Base-by-base conservation (phyloP, 2,888 invertebrate species). In the Dynastes tityus region DNA sequence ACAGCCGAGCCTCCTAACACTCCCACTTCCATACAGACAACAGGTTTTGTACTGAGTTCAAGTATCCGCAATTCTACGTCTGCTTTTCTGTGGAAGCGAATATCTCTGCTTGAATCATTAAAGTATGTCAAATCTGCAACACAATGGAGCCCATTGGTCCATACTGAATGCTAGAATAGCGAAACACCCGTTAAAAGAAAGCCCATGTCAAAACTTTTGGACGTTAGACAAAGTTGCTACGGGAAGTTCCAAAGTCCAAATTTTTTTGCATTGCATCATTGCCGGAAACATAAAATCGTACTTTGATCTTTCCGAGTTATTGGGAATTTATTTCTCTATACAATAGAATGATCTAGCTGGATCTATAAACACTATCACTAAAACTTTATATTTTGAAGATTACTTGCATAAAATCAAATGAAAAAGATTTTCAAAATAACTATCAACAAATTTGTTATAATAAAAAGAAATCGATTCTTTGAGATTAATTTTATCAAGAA, bases 1-100 rank as follows among this genome's bases (percentile, higher is more conserved):
- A 53, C 68, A 16, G 79, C 76, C 81, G 75, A 74, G 81, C 81
- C 81, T 74, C 80, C 78, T 11, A 73, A 81, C 81, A 79, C 79
- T 76, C 81, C 81, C 78, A 63, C 80, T 53, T 55, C n/a, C 6
- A 13, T 70, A 49, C 22, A 16, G 4, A 73, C 71, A 73, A 73
- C 73, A 40, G 73, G 73, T 73, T 73, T 40, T 61, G 1, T 68
- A 22, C 68, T 3, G 49, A 45, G 45, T 45, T 45, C 45, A 45
- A 45, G 45, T 9, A 45, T 45, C 45, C 45, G 45, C 68, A 68
- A 49, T 16, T 27, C 2, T 68, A 68, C 22, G 27, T 49, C 45
- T 22, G 37, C 27, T 49, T 13, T 45, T 29, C 32, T 45, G 6
- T 8, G 37, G 2, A 16, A 65, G 13, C 40, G n/a, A 11, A 16